Conservation (phyloP, 1,140 invertebrate species). For the Cherax destructor region DNA sequence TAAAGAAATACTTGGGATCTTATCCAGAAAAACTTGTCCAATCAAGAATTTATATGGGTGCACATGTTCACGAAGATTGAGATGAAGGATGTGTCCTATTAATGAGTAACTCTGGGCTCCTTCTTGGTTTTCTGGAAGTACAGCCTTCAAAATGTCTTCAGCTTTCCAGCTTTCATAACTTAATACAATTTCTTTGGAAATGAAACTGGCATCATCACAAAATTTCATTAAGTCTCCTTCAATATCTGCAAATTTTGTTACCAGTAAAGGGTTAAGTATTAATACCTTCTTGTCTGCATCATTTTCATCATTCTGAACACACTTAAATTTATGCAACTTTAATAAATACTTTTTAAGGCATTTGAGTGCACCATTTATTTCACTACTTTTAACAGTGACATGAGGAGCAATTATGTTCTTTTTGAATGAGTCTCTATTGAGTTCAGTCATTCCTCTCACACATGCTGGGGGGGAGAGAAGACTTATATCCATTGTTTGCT, state of each 20-base stretch:
- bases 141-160: conserved; percentile 86
- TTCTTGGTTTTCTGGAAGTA: conserved; percentile 86
- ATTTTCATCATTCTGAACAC: conserved; percentile 77
- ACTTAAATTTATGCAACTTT: conserved; percentile 85
- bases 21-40: conserved; percentile 87
- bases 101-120: conserved; percentile 87
- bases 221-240: conserved; percentile 76
- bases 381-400: conserved; percentile 76
- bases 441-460: conserved; percentile 83
- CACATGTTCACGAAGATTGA: conserved; percentile 91
- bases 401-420: conserved; percentile 80
- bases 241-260: conserved; percentile 81
- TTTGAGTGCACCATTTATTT: conserved; percentile 72
- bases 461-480: conserved; percentile 75
- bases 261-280: conserved; percentile 83
- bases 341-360: conserved; percentile 79
- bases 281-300: conserved; percentile 76
- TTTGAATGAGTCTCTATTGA: conserved; percentile 83
- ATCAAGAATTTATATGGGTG: conserved; percentile 90
- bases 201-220: conserved; percentile 22
- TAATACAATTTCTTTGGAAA: conserved; percentile 79
- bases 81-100: conserved; percentile 95
- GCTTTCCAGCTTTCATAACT: conserved; percentile 90
- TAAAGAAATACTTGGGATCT: conserved; percentile 83
- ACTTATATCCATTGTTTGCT: conserved; percentile 49